A percentile compares a stretch with the other conserved stretches of the same genome.
Evolutionary conservation across 2,888 invertebrate genomes (phyloP).

Genomic region (Euspilapteryx auroguttella): DNA sequence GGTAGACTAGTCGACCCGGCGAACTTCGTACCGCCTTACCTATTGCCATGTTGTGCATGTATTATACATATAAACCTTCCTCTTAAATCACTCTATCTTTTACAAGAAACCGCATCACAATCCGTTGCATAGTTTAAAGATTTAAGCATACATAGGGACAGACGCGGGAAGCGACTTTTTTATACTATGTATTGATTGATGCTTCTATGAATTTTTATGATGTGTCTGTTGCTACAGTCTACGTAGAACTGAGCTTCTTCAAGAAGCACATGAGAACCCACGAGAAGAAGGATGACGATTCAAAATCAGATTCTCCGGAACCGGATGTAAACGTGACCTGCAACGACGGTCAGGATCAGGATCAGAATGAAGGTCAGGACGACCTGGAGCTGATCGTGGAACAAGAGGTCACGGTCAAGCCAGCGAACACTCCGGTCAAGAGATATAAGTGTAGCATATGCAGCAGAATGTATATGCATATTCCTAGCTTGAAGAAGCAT

Average conservation of each 20-base stretch:
- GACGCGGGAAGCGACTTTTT: no score
- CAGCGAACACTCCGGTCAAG: constrained; percentile 15
- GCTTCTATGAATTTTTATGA: no score
- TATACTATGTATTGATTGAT: no score
- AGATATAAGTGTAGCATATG: constrained; percentile 45
- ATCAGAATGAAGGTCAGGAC: constrained; percentile 7
- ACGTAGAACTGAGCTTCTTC: constrained; percentile 35
- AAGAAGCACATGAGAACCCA: constrained; percentile 49
- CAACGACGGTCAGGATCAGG: neutral
- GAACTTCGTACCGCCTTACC: no score
- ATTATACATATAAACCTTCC: no score
- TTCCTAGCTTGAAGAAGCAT: constrained; percentile 51
- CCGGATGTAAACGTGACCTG: no score
- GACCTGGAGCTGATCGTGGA: constrained; percentile 3
- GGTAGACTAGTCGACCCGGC: no score
- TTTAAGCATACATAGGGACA: no score
- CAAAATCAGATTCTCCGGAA: constrained; percentile 17
- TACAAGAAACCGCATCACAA: no score
- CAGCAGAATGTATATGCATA: constrained; percentile 47
- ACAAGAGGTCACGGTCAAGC: constrained; percentile 3
- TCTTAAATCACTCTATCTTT: no score
- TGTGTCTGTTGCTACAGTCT: constrained; percentile 24
- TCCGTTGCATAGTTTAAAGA: no score
- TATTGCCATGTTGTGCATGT: no score
- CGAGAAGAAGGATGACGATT: constrained; percentile 21